Evolutionary conservation across 2,113 vertebrate species (phyloP).

Genomic region (Columba livia): DNA sequence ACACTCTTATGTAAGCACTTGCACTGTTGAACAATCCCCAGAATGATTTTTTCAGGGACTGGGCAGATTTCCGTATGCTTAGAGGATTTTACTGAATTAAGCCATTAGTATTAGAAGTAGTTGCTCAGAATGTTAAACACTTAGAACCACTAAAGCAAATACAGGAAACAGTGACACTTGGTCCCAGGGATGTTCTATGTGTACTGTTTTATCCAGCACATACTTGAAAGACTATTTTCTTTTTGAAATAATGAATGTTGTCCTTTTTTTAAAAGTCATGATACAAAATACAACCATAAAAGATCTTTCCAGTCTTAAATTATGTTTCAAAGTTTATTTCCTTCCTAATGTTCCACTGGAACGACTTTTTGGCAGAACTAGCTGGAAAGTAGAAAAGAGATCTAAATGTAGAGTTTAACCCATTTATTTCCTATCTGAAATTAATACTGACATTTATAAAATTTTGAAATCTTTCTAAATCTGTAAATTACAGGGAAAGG

Average conservation of each 20-base stretch:
- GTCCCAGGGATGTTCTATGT: not conserved
- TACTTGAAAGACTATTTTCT: not conserved
- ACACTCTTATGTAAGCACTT: not conserved
- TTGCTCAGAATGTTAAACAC: not conserved
- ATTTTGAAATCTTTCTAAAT: not conserved
- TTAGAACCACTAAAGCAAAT: not conserved
- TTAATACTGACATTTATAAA: not conserved
- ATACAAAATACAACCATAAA: conserved; percentile 34
- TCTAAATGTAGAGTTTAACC: conserved; percentile 34
- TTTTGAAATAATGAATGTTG: conserved; percentile 7
- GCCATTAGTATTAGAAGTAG: not conserved
- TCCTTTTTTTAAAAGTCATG: not conserved
- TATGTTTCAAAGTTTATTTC: conserved; percentile 60
- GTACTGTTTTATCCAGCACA: not conserved
- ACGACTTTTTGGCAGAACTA: conserved; percentile 50
- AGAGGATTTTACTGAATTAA: not conserved
- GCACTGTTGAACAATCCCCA: not conserved
- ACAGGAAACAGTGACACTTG: not conserved
- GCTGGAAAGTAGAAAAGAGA: conserved; percentile 5
- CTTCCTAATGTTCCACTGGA: conserved; percentile 60
- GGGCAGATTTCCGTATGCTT: not conserved
- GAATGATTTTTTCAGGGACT: not conserved
- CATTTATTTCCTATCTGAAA: conserved; percentile 4
- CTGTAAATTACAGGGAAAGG: not conserved
- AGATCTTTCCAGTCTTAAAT: conserved; percentile 49